A percentile compares a stretch with the other conserved stretches of the same genome.
phyloP scores from a whole-genome alignment of 1,140 invertebrate species.

The Pantala flavescens region DNA sequence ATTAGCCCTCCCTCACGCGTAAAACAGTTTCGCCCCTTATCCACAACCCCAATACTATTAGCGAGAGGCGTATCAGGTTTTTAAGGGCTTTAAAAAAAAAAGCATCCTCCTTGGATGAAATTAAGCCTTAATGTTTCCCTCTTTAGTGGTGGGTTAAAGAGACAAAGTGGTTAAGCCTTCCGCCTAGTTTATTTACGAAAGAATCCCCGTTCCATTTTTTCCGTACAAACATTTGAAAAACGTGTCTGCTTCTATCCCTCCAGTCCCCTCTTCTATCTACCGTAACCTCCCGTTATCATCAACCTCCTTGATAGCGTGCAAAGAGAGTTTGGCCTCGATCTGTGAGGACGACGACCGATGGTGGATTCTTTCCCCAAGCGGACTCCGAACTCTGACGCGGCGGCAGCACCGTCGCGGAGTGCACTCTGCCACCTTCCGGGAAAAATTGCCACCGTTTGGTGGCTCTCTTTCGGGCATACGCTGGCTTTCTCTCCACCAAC shows the following conservation, averaged over 20 bases:
- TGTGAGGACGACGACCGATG: background rate
- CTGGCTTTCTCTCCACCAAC: background rate
- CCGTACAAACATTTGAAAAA: background rate
- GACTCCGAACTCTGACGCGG: background rate
- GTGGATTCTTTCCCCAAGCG: background rate
- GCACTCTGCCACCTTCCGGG: background rate
- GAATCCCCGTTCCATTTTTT: background rate
- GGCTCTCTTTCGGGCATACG: background rate
- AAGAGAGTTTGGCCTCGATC: background rate
- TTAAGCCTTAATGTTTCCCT: too few species aligned
- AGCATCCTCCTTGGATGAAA: too few species aligned
- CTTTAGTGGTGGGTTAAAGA: too few species aligned
- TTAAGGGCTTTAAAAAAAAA: too few species aligned
- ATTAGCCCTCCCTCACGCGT: too few species aligned
- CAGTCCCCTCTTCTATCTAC: background rate
- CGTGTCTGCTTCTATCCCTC: background rate
- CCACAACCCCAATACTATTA: too few species aligned
- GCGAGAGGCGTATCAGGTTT: too few species aligned
- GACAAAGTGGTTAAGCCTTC: too few species aligned
- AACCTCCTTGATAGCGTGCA: background rate
- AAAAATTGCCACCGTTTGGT: conserved; percentile 5
- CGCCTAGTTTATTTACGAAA: too few species aligned
- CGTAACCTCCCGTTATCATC: background rate
- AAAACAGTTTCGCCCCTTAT: too few species aligned
- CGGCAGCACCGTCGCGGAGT: background rate